Percentiles rank a stretch among this genome's conserved stretches.
Conservation (phyloP, 2,888 invertebrate genomes). For the Dascillus cervinus region DNA sequence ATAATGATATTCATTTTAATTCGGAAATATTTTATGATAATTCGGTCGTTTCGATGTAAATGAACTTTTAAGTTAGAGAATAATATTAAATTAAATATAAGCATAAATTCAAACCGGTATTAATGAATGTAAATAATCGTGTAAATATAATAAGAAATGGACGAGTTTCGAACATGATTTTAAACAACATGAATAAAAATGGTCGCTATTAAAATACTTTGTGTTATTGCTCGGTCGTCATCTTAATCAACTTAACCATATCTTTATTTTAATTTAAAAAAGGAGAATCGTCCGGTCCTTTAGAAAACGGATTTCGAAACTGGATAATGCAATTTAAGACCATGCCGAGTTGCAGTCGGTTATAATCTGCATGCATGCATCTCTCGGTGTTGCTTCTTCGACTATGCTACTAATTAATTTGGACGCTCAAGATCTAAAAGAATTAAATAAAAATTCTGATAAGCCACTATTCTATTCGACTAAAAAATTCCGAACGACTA, state of each 20-base stretch:
- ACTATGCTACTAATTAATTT: slow-evolving; percentile 14
- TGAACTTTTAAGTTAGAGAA: too few relatives aligned
- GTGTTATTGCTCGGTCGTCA: slow-evolving; percentile 9
- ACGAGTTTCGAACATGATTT: slow-evolving; percentile 6
- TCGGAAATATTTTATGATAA: too few relatives aligned
- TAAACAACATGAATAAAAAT: too few relatives aligned
- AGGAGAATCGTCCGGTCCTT: slow-evolving; percentile 10
- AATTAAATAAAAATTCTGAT: slow-evolving; percentile 6
- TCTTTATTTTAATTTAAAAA: slow-evolving; percentile 11
- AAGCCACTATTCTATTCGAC: slow-evolving; percentile 9
- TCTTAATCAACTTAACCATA: slow-evolving; percentile 9
- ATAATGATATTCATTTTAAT: too few relatives aligned
- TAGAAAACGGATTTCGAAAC: slow-evolving; percentile 9
- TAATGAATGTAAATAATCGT: too few relatives aligned
- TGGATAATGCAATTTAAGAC: slow-evolving; percentile 14
- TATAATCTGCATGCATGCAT: slow-evolving; percentile 15
- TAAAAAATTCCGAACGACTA: too few relatives aligned
- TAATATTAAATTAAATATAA: too few relatives aligned
- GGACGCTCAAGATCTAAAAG: slow-evolving; percentile 8
- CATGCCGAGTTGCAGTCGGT: slow-evolving; percentile 11
- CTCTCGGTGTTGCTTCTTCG: slow-evolving; percentile 7
- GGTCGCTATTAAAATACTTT: too few relatives aligned
- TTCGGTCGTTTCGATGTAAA: too few relatives aligned
- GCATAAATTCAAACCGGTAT: too few relatives aligned
- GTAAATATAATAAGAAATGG: slow-evolving; percentile 7